Conservation (phyloP, 2,797 vertebrate species). For the Phylloscopus collybita region DNA sequence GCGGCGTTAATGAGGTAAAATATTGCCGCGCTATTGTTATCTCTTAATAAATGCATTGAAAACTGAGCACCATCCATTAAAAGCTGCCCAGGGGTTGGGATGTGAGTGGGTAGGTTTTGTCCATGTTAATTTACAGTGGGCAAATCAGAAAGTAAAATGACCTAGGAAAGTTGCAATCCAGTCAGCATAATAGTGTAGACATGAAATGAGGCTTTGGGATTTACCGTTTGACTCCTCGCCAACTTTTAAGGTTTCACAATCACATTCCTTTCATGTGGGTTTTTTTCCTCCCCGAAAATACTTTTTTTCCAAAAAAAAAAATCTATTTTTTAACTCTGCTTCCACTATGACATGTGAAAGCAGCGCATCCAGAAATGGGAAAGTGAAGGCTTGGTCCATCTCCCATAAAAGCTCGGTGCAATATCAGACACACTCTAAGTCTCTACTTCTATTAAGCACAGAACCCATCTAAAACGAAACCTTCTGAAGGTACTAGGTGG, state of each 20-base stretch:
- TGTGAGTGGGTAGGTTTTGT: not conserved
- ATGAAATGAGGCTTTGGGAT: not conserved
- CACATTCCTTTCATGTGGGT: not conserved
- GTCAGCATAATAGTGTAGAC: not conserved
- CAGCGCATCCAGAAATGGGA: not conserved
- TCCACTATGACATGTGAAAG: not conserved
- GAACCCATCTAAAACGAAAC: slow-evolving; percentile 36
- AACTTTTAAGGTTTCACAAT: not conserved
- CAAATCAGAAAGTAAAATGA: not conserved
- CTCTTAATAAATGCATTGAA: slow-evolving; percentile 37
- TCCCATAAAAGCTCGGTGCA: not conserved
- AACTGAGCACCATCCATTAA: slow-evolving; percentile 1
- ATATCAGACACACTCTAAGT: not conserved
- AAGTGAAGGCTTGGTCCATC: not conserved
- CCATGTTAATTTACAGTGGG: slow-evolving; percentile 27
- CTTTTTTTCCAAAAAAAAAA: not conserved
- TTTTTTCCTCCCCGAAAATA: not conserved
- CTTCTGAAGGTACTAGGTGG: slow-evolving; percentile 26
- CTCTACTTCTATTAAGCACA: not conserved
- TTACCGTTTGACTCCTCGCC: not conserved
- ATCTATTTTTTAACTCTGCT: not conserved
- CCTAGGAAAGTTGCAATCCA: not conserved
- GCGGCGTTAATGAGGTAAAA: slow-evolving; percentile 17
- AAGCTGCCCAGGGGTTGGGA: not conserved
- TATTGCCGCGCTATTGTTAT: not conserved